Base-by-base conservation (phyloP, 1,140 invertebrate genomes). In the Rhopalosiphum padi region DNA sequence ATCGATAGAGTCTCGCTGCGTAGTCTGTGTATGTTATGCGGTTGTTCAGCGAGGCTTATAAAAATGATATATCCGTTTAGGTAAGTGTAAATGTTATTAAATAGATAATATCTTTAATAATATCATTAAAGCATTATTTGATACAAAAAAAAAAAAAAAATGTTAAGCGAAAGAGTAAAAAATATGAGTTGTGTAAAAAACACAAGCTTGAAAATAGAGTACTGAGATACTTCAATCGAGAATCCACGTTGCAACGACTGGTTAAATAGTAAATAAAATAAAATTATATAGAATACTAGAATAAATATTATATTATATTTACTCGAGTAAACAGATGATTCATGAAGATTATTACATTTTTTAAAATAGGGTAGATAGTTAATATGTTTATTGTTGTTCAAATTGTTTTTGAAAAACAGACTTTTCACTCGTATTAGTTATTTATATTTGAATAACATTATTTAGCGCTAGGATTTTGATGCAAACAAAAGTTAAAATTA, bases 21-120 rank as follows among this genome's bases (percentile, higher is more conserved):
- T n/a, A 53, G 60, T 77, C 60, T n/a, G 30, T 77, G n/a, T 77
- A 77, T 77, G n/a, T n/a, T n/a, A n/a, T n/a, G 60, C n/a, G 30
- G n/a, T 15, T 77, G 60, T 30, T 30, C n/a, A 77, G 60, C n/a
- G n/a, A 77, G 60, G 15, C 2, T 77, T 77, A n/a, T 35, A 77
- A 18, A 77, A 77, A 77, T 15, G 60, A 77, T 77, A 77, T 77
- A 77, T 15, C 60, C 15, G 60, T n/a, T 18, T 35, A n/a, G 60
- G 60, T 77, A n/a, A 18, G 15, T 77, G 60, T 77, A 77, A 18
- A 77, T 21, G 5, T n/a, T 77, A 68, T 68, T n/a, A n/a, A 15
- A 68, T 18, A 77, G 60, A 77, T 77, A n/a, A 35, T n/a, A 77
- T n/a, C 60, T 77, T 77, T 77, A n/a, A 77, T 77, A 77, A 77